Evolutionary conservation across 2,113 vertebrate genomes (phyloP).

Genomic region (Emydura subglobosa): DNA sequence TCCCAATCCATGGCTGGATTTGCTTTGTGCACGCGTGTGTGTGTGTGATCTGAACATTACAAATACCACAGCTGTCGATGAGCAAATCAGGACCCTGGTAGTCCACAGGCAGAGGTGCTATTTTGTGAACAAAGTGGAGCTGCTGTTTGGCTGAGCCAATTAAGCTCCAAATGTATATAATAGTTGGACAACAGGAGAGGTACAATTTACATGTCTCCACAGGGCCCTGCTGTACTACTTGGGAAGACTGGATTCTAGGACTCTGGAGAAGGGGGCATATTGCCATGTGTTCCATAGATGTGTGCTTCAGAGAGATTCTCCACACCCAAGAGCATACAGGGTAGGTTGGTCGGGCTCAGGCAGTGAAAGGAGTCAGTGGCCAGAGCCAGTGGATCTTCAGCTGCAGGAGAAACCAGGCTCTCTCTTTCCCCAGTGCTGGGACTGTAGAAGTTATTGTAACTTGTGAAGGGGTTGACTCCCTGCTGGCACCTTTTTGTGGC

Average conservation of each 20-base stretch:
- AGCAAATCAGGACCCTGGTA: background rate
- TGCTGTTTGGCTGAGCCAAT: background rate
- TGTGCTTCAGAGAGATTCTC: no score
- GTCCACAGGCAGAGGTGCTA: background rate
- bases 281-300: no score
- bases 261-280: background rate
- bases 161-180: background rate
- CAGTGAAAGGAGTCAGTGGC: background rate
- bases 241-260: background rate
- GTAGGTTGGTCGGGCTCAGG: background rate
- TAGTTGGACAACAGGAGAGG: background rate
- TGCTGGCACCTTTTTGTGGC: no score
- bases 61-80: no score
- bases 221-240: background rate
- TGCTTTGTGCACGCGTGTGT: no score
- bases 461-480: no score
- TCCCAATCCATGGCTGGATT: background rate
- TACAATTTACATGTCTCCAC: background rate
- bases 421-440: background rate
- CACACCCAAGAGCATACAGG: no score
- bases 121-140: background rate
- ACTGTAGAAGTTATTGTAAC: no score
- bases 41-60: no score
- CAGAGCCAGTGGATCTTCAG: background rate
- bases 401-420: background rate